Evolutionary conservation across 2,888 invertebrate species (phyloP), one percentile per base, ranked within the genome.

Genomic region (Lepidocyrtoides sp.): DNA sequence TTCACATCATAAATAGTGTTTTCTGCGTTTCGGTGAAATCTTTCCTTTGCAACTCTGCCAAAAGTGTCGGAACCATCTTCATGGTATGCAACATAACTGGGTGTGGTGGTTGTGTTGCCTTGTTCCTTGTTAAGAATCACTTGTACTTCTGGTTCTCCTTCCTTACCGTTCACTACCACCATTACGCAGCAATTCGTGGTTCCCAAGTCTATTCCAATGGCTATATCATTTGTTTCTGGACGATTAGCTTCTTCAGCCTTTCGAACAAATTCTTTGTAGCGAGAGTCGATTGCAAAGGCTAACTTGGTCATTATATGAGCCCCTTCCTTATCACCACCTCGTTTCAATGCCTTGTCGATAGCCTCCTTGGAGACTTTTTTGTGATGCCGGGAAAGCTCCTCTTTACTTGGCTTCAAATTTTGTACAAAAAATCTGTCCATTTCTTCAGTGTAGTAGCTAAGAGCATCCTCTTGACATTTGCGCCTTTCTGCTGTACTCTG

Each of bases 181-280:
- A 97, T 97, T 77, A 97, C 97, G 95, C 97, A 97, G 86, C 98
- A 98, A 95, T 97, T 98, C 12, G 98, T 98, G 81, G 98, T 98
- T 84, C 98, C 98, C 94, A 98, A 96, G 95, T 98, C 98, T 96
- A 99, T 98, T 96, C 98, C 98, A 95, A 98, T 97, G 86, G 95
- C 94, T 57, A 75, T 54, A 48, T 75, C 75, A 3, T 3, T 57
- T 20, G n/a, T n/a, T n/a, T n/a, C n/a, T 10, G 51, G 10, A 10
- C n/a, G 4, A 8, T 36, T 36, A 8, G 36, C 36, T 36, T 36
- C 36, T 8, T 36, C 36, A 3, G 36, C 36, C 36, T 36, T 36
- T 3, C 36, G 36, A 5, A 36, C 36, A 36, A 36, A 36, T 36
- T 36, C 36, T 8, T 36, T 36, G 36, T 36, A 36, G 36, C 36